Evolutionary conservation across 2,113 vertebrate species (phyloP), one percentile per base, ranked within the genome.

Genomic region (Saiga tatarica): DNA sequence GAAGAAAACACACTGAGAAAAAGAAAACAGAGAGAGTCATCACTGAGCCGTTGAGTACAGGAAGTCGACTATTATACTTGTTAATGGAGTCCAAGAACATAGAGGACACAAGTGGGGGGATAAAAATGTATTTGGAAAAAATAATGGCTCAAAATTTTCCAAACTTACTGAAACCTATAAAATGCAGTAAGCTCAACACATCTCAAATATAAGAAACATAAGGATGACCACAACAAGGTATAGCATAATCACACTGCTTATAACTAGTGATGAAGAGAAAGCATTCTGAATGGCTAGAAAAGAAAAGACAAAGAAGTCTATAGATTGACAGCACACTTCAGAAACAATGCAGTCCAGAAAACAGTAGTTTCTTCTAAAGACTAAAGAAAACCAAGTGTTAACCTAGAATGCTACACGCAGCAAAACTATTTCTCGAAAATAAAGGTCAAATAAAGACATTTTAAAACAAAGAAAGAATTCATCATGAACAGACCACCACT

Each of bases 161-260:
- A 89, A 86, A 92, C 52, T 17, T 87, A 28, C 91, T 91, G 47
- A 89, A 92, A 95, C 19, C 60, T 55, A 82, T 74, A 97, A 95
- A 74, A 64, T 33, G 6, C 50, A 91, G 39, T 39, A 88, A 57
- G 6, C 26, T 62, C 71, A 84, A 60, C 28, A 95, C 52, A 86
- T 30, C 47, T 95, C 76, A 39, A 74, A 87, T 25, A 82, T 47
- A 95, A 93, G 42, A 94, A 74, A 55, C 79, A 81, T 52, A 82
- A 67, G 67, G 42, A 93, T 47, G 45, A 78, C 52, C 71, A 87
- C 14, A 74, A 2, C n/a, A 83, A 64, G 45, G 45, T 4, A 50
- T 14, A 36, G 33, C n/a, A 47, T 79, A 91, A 85, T 39, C 57
- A 92, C 23, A 89, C 23, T 71, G 36, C 9, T 81, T 64, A 55